Percentiles rank a stretch among this genome's conserved stretches.
Evolutionary conservation across 1,140 invertebrate genomes (phyloP).

Genomic region (Aphis craccivora): DNA sequence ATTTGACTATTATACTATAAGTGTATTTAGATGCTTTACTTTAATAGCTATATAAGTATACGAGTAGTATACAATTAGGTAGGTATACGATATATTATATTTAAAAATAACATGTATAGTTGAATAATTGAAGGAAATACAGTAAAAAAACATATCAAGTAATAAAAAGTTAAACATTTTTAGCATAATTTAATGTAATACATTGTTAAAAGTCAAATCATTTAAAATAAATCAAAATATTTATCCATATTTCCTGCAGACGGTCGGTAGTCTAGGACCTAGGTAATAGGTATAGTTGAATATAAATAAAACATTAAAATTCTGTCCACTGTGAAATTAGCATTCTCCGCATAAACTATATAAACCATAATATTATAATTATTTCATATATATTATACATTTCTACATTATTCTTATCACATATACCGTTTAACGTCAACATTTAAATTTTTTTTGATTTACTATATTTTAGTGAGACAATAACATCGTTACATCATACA

Average conservation of each 20-base stretch:
- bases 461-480: neutral
- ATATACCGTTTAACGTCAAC: neutral
- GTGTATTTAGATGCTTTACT: too few relatives aligned
- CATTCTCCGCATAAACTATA: neutral
- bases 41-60: too few relatives aligned
- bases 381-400: neutral
- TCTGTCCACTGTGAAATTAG: neutral
- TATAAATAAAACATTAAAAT: neutral
- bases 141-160: too few relatives aligned
- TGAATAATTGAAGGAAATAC: neutral
- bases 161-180: too few relatives aligned
- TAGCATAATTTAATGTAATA: too few relatives aligned
- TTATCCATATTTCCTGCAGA: neutral
- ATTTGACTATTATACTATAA: too few relatives aligned
- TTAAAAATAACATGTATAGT: neutral
- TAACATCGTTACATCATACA: neutral
- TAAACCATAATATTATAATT: neutral
- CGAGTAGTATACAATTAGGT: too few relatives aligned
- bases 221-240: neutral
- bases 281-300: neutral
- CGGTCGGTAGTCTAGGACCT: too few relatives aligned
- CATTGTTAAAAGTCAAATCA: neutral
- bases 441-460: neutral
- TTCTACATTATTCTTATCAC: constrained; percentile 17
- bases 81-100: too few relatives aligned